phyloP scores from a whole-genome alignment of 2,113 vertebrate genomes.

The Hydrochoerus hydrochaeris region DNA sequence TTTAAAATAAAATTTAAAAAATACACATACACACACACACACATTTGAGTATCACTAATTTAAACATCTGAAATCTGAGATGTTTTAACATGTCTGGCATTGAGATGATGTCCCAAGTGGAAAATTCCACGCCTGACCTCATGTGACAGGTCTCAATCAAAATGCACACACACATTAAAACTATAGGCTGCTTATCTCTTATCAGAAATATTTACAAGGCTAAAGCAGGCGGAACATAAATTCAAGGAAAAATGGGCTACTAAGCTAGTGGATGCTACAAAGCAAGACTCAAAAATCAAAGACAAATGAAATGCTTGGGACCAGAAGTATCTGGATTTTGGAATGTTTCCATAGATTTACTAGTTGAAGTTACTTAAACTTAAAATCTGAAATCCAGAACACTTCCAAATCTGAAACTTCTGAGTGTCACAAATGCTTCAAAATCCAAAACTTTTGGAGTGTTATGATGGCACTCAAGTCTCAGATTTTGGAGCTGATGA shows the following conservation, averaged over 20 bases:
- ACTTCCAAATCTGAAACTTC: neutral
- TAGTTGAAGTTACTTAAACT: neutral
- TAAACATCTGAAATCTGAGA: neutral
- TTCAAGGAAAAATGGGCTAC: neutral
- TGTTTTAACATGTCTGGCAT: neutral
- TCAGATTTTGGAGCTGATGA: neutral
- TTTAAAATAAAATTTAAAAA: too few relatives aligned
- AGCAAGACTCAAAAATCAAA: neutral
- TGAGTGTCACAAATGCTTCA: neutral
- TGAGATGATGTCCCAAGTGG: neutral
- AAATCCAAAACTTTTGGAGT: neutral
- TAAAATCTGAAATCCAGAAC: neutral
- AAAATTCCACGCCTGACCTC: neutral
- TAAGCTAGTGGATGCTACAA: too few relatives aligned
- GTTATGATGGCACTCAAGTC: neutral
- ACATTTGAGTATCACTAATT: neutral
- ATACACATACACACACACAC: too few relatives aligned
- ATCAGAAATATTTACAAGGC: neutral
- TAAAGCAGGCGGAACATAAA: neutral
- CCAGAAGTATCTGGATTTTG: neutral
- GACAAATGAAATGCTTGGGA: neutral
- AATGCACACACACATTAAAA: neutral
- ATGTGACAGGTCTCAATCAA: neutral
- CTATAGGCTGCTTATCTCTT: neutral
- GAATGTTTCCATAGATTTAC: neutral